These are phyloP conservation scores for Mechanitis messenoides DNA, from an alignment of 2,888 invertebrate species.

Conservation along the genomic window DNA sequence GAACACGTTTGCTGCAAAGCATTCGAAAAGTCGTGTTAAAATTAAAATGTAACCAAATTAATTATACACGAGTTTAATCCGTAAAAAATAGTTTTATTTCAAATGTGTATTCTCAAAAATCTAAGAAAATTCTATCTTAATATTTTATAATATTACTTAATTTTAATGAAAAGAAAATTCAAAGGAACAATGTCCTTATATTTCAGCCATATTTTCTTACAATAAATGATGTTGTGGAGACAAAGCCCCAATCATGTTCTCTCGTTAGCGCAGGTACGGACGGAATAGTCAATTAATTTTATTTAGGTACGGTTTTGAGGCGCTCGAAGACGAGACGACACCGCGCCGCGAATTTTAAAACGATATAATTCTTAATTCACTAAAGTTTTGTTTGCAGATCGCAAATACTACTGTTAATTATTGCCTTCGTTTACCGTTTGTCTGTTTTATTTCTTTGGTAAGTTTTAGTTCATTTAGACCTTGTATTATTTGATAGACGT, in stretches of 20 bases:
- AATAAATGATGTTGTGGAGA: slow-evolving; percentile 5
- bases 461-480: too few relatives aligned
- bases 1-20: too few relatives aligned
- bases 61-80: too few relatives aligned
- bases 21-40: too few relatives aligned
- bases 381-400: slow-evolving; percentile 33
- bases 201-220: neutral
- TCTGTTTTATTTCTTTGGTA: neutral
- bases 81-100: too few relatives aligned
- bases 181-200: too few relatives aligned
- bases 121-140: too few relatives aligned
- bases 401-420: slow-evolving; percentile 30
- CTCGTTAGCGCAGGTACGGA: slow-evolving; percentile 37
- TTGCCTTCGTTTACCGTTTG: slow-evolving; percentile 15
- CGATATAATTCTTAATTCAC: slow-evolving; percentile 37
- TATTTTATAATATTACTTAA: too few relatives aligned
- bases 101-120: too few relatives aligned
- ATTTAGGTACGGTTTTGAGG: slow-evolving; percentile 35
- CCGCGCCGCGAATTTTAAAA: slow-evolving; percentile 38
- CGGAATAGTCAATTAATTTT: slow-evolving; percentile 50
- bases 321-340: slow-evolving; percentile 32
- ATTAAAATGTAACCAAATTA: too few relatives aligned
- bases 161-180: too few relatives aligned
- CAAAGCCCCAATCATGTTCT: slow-evolving; percentile 13
- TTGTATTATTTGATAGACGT: neutral